Percentiles rank a stretch among this genome's conserved stretches.
These are phyloP conservation scores for Xestia xanthographa DNA, from an alignment of 2,888 invertebrate genomes.

Conservation along the genomic window DNA sequence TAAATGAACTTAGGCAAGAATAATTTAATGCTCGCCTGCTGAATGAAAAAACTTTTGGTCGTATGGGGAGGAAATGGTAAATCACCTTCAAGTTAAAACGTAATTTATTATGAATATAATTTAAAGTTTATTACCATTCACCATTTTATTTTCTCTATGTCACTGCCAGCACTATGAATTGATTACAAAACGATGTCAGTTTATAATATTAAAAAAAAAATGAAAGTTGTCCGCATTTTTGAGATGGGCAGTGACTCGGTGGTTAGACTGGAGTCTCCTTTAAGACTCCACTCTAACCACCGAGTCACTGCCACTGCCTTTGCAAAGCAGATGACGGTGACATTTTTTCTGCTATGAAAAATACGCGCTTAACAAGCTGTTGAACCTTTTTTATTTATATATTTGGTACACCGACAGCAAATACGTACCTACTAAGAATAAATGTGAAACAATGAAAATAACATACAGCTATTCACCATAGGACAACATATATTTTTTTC, in stretches of 20 bases:
- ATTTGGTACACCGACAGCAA: too few relatives aligned
- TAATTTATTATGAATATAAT: not conserved
- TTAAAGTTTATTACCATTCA: too few relatives aligned
- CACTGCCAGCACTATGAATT: not conserved
- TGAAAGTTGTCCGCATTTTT: not conserved
- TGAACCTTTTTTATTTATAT: too few relatives aligned
- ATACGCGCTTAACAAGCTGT: too few relatives aligned
- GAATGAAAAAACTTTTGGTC: too few relatives aligned
- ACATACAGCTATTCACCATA: too few relatives aligned
- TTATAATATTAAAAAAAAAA: not conserved
- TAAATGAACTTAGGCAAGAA: not conserved
- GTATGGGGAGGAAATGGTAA: too few relatives aligned
- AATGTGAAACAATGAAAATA: too few relatives aligned
- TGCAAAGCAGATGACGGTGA: not conserved
- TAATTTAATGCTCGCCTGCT: not conserved
- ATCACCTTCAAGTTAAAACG: not conserved
- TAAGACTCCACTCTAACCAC: too few relatives aligned
- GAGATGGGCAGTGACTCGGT: not conserved
- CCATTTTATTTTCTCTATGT: not conserved
- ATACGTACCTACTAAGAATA: too few relatives aligned
- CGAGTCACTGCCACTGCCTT: too few relatives aligned
- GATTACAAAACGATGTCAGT: not conserved
- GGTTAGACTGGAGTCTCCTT: not conserved
- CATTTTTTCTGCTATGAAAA: not conserved
- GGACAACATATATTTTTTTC: too few relatives aligned